Evolutionary conservation across 2,113 vertebrate species (phyloP).

Genomic region (Tychaedon coryphoeus): DNA sequence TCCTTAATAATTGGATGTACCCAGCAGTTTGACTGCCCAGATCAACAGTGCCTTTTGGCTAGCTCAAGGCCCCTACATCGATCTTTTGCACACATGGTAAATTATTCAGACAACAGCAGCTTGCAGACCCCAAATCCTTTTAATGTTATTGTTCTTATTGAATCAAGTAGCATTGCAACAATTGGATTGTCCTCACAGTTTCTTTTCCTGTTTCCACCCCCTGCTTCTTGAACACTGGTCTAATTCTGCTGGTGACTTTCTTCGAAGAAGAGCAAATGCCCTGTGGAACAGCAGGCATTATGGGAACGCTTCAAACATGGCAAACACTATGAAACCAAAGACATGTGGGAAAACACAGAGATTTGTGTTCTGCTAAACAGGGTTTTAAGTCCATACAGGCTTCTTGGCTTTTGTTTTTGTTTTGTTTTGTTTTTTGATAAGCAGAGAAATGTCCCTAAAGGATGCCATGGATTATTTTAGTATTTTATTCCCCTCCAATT

Average conservation of each 20-base stretch:
- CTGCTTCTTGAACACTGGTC: neutral
- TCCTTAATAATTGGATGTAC: neutral
- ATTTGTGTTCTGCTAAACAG: neutral
- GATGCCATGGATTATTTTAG: neutral
- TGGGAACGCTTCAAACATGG: neutral
- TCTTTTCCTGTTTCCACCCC: neutral
- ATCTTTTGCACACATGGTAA: neutral
- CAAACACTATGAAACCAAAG: neutral
- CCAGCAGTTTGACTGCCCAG: neutral
- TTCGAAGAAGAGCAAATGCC: neutral
- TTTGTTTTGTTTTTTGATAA: neutral
- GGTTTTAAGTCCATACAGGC: neutral
- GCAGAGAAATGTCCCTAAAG: neutral
- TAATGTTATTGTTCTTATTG: constrained; percentile 10
- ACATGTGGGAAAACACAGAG: neutral
- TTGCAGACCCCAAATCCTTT: constrained; percentile 6
- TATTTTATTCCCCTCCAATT: neutral
- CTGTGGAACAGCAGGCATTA: neutral
- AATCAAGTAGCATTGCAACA: constrained; percentile 24
- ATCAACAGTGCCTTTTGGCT: neutral
- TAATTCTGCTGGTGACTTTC: neutral
- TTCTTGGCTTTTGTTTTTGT: too few relatives aligned
- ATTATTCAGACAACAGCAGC: neutral
- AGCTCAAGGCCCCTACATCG: neutral
- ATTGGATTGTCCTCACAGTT: constrained; percentile 13